These are phyloP conservation scores for Drosophila cognata DNA, from an alignment of 2,888 invertebrate genomes.

Conservation along the genomic window DNA sequence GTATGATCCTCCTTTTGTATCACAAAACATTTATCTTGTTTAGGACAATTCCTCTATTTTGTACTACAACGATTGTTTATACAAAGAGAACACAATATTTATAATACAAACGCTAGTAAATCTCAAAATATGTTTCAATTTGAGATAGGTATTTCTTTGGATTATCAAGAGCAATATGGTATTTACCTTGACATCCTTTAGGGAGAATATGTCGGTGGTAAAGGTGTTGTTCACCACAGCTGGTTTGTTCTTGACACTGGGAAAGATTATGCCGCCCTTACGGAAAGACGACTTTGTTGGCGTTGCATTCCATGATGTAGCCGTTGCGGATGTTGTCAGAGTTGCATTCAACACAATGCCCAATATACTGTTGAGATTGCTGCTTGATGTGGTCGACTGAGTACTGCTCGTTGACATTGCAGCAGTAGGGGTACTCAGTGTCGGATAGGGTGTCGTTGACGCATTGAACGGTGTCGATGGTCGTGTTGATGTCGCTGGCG, in stretches of 20 bases:
- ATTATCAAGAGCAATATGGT: neutral
- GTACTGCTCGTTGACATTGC: slow-evolving; percentile 15
- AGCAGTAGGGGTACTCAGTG: slow-evolving; percentile 23
- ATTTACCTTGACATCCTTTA: slow-evolving; percentile 92
- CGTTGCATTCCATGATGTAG: slow-evolving; percentile 53
- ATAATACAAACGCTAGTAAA: slow-evolving; percentile 4
- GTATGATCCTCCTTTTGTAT: neutral
- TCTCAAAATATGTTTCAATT: neutral
- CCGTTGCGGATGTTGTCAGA: slow-evolving; percentile 33
- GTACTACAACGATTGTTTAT: slow-evolving; percentile 1
- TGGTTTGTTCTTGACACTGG: slow-evolving; percentile 95
- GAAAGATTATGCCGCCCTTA: slow-evolving; percentile 95
- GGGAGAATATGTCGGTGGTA: slow-evolving; percentile 90
- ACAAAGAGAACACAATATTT: slow-evolving; percentile 2
- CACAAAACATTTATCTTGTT: slow-evolving; percentile 3
- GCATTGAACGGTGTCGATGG: slow-evolving; percentile 8
- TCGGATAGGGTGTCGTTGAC: slow-evolving; percentile 20
- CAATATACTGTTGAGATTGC: slow-evolving; percentile 44
- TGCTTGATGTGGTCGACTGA: slow-evolving; percentile 49
- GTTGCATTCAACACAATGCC: slow-evolving; percentile 35
- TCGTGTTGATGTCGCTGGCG: slow-evolving; percentile 22
- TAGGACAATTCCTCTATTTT: slow-evolving; percentile 8
- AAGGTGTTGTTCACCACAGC: slow-evolving; percentile 94
- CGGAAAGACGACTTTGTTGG: slow-evolving; percentile 86
- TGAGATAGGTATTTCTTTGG: neutral